Base-by-base conservation (phyloP, 2,888 invertebrate genomes). In the Drosophila maculinotata region DNA sequence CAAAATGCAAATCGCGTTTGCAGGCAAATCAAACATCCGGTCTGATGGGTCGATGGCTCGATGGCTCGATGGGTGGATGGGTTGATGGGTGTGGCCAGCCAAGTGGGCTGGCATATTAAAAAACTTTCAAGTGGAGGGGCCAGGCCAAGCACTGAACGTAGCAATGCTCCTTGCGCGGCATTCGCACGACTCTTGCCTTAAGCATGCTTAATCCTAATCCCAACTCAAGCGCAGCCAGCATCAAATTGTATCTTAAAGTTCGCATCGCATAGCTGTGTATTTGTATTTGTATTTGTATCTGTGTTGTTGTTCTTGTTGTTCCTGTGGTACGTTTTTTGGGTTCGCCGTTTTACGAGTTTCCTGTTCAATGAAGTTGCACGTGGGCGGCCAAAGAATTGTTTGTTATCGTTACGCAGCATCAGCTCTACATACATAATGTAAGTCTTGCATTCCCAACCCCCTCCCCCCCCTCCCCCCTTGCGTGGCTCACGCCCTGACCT, bases 361-460 rank as follows among this genome's bases (percentile, higher is more conserved):
- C 85, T 79, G 79, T 81, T 84, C 78, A 84, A 84, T 81, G 85
- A 71, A 81, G 78, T 71, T 77, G 84, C 75, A 72, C 83, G 79
- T 78, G 67, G 82, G 36, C 57, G 51, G 28, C 62, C 56, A 44
- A 65, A 36, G 65, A 75, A 73, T 60, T 65, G 73, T 75, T 69
- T 73, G 65, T 75, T 73, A 75, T 73, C 69, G 56, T 53, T 75
- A 57, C 52, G 59, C 73, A 71, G 70, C 74, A 71, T 71, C 69
- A 56, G 75, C 69, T 69, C 64, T 49, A 72, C 75, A 72, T 64
- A 74, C 74, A 62, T 68, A 68, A 68, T 71, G 69, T 57, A 36
- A 41, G 47, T 31, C 57, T 62, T 60, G 62, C 23, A 64, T 15
- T 58, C n/a, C n/a, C n/a, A n/a, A n/a, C n/a, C n/a, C n/a, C n/a